Conservation (phyloP, 2,113 vertebrate genomes). For the Sebastes schlegelii region DNA sequence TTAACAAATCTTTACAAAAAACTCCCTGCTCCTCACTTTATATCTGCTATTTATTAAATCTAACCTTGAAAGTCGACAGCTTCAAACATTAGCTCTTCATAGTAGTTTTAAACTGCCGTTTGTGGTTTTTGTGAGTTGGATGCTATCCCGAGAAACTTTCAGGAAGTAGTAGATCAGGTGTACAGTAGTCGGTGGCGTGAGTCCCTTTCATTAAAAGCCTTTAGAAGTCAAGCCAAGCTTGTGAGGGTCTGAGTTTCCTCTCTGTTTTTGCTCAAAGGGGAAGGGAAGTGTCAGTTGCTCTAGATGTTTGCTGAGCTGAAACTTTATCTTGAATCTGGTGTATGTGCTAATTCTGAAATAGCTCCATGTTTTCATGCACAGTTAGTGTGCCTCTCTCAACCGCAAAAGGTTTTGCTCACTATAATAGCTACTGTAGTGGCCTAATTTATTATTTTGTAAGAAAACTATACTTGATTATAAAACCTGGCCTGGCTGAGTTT, state of each 20-base stretch:
- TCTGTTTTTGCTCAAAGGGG: constrained; percentile 66
- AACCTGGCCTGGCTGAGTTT: background rate
- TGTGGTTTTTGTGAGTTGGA: constrained; percentile 58
- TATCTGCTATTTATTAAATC: constrained; percentile 26
- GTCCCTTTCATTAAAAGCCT: constrained; percentile 66
- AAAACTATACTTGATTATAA: constrained; percentile 16
- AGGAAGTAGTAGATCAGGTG: constrained; percentile 72
- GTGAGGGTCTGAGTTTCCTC: constrained; percentile 64
- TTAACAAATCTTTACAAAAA: constrained; percentile 23
- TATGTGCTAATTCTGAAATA: constrained; percentile 67
- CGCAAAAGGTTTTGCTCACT: background rate
- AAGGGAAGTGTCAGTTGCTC: constrained; percentile 71
- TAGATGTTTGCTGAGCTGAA: constrained; percentile 69
- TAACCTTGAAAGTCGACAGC: constrained; percentile 16
- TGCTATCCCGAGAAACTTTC: constrained; percentile 34
- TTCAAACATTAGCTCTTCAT: constrained; percentile 42
- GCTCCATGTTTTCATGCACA: constrained; percentile 41
- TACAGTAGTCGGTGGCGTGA: constrained; percentile 58
- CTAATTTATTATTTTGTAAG: constrained; percentile 34
- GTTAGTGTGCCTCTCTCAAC: constrained; percentile 17
- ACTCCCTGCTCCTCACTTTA: background rate
- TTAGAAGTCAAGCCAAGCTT: constrained; percentile 62
- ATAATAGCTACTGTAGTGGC: constrained; percentile 17
- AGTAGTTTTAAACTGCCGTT: constrained; percentile 47
- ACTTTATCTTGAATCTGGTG: constrained; percentile 74